These are phyloP conservation scores for Laticauda colubrina DNA, from an alignment of 2,113 vertebrate species.

Conservation along the genomic window DNA sequence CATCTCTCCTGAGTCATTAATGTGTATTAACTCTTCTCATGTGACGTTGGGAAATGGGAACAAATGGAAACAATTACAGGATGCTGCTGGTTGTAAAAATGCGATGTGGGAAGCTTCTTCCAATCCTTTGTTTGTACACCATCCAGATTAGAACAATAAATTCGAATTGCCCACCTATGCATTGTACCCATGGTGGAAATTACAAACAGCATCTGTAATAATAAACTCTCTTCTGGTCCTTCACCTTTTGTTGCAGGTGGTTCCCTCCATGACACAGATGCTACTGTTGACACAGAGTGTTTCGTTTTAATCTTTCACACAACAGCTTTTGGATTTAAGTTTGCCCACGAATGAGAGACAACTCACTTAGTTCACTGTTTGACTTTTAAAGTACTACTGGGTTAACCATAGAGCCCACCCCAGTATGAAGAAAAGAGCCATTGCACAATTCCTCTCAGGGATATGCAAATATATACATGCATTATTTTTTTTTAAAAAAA, in stretches of 20 bases:
- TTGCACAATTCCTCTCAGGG: neutral
- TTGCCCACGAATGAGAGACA: neutral
- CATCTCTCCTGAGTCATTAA: neutral
- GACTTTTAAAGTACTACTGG: neutral
- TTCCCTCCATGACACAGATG: neutral
- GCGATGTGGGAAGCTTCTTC: neutral
- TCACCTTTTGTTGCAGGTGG: slow-evolving; percentile 7
- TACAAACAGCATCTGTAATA: neutral
- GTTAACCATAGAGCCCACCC: too few species aligned
- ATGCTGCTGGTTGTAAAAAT: slow-evolving; percentile 8
- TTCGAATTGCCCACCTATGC: neutral
- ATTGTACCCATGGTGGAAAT: neutral
- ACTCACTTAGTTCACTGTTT: neutral
- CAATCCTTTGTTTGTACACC: neutral
- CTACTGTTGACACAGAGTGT: neutral
- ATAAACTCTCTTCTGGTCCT: neutral
- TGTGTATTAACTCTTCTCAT: neutral
- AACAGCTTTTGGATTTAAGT: neutral
- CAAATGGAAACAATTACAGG: slow-evolving; percentile 15
- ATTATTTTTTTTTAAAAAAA: neutral
- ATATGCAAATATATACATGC: neutral
- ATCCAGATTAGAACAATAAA: neutral
- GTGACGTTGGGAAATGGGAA: neutral
- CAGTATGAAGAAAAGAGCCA: neutral
- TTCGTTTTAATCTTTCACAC: neutral